Conservation (phyloP, 2,113 vertebrate species). For the Octodon degus region DNA sequence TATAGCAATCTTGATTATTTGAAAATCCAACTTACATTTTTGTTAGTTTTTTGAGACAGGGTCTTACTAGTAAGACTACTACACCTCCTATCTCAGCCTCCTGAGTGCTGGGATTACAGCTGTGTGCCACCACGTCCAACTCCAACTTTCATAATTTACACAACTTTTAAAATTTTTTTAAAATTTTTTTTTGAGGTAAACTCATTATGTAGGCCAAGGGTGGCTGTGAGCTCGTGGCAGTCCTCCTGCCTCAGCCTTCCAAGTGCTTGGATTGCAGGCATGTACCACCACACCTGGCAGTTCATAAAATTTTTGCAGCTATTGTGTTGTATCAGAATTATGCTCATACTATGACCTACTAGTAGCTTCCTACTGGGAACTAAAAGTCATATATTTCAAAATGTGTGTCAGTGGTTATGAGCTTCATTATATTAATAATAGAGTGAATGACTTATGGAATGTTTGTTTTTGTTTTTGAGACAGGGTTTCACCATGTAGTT, state of each 20-base stretch:
- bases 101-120: too few relatives aligned
- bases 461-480: not conserved
- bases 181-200: too few relatives aligned
- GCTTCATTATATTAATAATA: not conserved
- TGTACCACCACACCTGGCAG: too few relatives aligned
- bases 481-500: not conserved
- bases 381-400: not conserved
- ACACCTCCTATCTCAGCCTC: too few relatives aligned
- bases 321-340: conserved; percentile 37
- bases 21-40: not conserved
- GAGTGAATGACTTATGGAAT: not conserved
- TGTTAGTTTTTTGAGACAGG: too few relatives aligned
- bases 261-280: too few relatives aligned
- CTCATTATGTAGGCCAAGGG: too few relatives aligned
- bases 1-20: not conserved
- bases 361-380: not conserved
- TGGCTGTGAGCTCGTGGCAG: too few relatives aligned
- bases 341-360: conserved; percentile 4
- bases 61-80: too few relatives aligned
- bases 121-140: too few relatives aligned
- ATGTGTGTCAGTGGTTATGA: not conserved
- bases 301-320: not conserved
- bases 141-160: not conserved
- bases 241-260: too few relatives aligned
- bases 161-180: not conserved